Evolutionary conservation across 2,888 invertebrate species (phyloP), one percentile per base, ranked within the genome.

Genomic region (Biston stratarius): DNA sequence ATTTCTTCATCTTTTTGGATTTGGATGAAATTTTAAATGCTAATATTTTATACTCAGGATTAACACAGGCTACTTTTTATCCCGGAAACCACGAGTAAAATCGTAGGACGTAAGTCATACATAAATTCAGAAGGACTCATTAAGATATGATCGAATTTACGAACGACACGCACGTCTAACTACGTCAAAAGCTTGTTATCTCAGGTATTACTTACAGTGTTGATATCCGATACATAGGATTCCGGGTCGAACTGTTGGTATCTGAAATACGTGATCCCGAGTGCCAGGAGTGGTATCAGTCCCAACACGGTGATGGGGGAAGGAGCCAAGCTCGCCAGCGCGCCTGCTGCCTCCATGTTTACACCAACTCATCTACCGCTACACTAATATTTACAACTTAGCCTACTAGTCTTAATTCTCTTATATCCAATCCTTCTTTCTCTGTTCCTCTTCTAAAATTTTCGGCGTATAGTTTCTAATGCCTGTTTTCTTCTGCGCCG

Each of bases 241-340:
- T 98, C 98, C 70, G 98, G 98, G 91, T 98, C 98, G 80, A 96
- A 95, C 82, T 95, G 95, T 86, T 96, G 95, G 93, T 98, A 98
- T 82, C 96, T 95, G 94, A 97, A 96, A 87, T 96, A 96, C 78
- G 97, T 96, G 86, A 97, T 94, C 79, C 97, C 97, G 77, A 97
- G 96, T 72, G 97, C 97, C 86, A 97, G 94, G 78, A 97, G 95
- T 78, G 97, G 97, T 86, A 97, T 95, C 88, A 97, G 94, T 78
- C 97, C 96, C 87, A 96, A 94, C 85, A 96, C 89, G 74, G 95
- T 94, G 88, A 96, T 94, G 76, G 95, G 95, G 76, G 95, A 94
- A 80, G 95, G 94, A 80, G 94, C 95, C 88, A 95, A 94, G 85
- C 94, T 95, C 78, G 93, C 93, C 83, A 94, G 83, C 81, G 94